Evolutionary conservation across 2,113 vertebrate species (phyloP).

Genomic region (Numenius arquata): DNA sequence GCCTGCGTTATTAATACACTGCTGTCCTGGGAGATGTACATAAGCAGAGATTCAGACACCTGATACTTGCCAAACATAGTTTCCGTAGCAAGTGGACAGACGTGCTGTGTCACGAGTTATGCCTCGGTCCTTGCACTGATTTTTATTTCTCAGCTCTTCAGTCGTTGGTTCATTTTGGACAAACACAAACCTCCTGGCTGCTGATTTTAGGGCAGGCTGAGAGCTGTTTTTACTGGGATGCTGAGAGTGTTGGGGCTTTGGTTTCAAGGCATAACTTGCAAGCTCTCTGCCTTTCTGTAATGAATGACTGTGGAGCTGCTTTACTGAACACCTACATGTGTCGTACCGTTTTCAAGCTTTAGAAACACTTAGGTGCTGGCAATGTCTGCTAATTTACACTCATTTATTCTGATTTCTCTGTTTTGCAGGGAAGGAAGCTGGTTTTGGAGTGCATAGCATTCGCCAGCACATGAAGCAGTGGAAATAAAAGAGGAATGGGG

Average conservation of each 20-base stretch:
- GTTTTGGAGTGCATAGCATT: neutral
- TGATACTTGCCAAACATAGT: slow-evolving; percentile 71
- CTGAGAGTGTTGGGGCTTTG: neutral
- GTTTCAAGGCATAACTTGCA: neutral
- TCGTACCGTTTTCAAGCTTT: neutral
- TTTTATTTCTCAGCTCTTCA: neutral
- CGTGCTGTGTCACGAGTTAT: slow-evolving; percentile 48
- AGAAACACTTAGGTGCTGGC: neutral
- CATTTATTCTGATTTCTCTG: neutral
- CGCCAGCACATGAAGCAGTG: neutral
- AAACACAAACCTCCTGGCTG: neutral
- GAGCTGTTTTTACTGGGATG: neutral
- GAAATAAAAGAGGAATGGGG: neutral
- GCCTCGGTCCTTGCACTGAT: neutral
- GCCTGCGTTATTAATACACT: slow-evolving; percentile 68
- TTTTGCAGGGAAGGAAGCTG: neutral
- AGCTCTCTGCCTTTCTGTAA: neutral
- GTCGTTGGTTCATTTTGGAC: neutral
- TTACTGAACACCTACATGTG: neutral
- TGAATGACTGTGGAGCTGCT: neutral
- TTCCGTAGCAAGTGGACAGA: slow-evolving; percentile 52
- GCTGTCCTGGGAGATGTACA: slow-evolving; percentile 18
- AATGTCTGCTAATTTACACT: neutral
- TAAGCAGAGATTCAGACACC: slow-evolving; percentile 66
- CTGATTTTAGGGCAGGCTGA: neutral